Evolutionary conservation across 2,797 vertebrate species (phyloP), one percentile per base, ranked within the genome.

Genomic region (Cetoscarus ocellatus): DNA sequence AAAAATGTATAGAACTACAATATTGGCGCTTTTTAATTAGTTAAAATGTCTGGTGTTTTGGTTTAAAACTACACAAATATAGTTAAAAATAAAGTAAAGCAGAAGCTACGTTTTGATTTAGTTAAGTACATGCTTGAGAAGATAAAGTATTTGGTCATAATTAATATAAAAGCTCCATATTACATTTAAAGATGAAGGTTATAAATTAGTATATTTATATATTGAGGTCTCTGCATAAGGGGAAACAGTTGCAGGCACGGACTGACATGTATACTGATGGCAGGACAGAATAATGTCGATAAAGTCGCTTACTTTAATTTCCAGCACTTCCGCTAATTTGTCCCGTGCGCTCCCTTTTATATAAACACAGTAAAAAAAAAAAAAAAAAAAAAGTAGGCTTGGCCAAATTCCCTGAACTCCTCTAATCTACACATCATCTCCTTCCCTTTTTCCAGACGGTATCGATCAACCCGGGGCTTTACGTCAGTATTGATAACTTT

Each of bases 401-500:
- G 88, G 85, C 86, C 65, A 83, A 83, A 84, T 88, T 87, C 87
- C 90, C 86, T 82, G 65, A 90, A 87, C 85, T 88, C 76, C 67
- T 61, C 87, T 89, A 82, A 91, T 91, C 83, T 80, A 71, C 84
- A 85, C 88, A 88, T 90, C 90, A 86, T 89, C 87, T 93, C 79
- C 84, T 92, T 92, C 85, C 78, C 73, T 70, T 83, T 86, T 91
- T 86, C 88, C 95, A 92, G 91, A 92, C 91, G 67, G 49, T 93
- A 96, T 96, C 40, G 95, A 96, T 96, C 93, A 88, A 75, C 71
- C 87, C 83, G 81, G 87, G 83, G 86, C 88, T 95, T 95, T 91
- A 95, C 96, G 95, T 96, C 95, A 95, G 88, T 95, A 96, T 96
- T 86, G 95, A 96, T 96, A 96, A 96, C 93, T 96, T 96, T 95